Evolutionary conservation across 35 echinoderm and acorn worm genomes (phyloP), one percentile per base, ranked within the genome.

Genomic region (Nesometra sesokonis): DNA sequence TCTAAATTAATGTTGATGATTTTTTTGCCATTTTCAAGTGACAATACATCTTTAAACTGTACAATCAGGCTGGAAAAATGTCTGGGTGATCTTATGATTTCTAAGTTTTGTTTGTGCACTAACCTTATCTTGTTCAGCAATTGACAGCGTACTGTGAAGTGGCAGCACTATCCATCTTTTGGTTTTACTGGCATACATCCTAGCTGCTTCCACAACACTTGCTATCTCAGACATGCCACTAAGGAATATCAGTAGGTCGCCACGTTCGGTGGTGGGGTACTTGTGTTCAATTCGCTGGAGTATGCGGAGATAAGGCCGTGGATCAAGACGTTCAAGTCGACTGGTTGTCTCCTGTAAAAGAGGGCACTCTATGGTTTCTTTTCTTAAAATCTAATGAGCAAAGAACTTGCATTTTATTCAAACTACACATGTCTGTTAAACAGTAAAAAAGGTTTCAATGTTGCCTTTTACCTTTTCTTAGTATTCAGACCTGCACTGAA

Each of bases 81-180:
- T n/a, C n/a, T n/a, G n/a, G n/a, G n/a, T n/a, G n/a, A n/a, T n/a
- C n/a, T n/a, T n/a, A n/a, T n/a, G n/a, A n/a, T n/a, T n/a, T n/a
- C n/a, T n/a, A n/a, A n/a, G n/a, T n/a, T n/a, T n/a, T n/a, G n/a
- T 43, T 43, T 7, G 38, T 43, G 15, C 38, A 57, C 79, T 47
- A 35, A 94, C 96, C 90, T 99, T 99, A 57, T 99, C 96, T 77
- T 99, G 96, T 79, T 99, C 96, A 76, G 89, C 85, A 40, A 99
- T 86, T 23, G 96, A 99, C 35, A 99, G 67, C 0, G 96, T 89
- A 57, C 96, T 99, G 83, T 99, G 96, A 0, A 99, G 85, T 11
- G 96, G 29, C 8, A 99, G 84, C 0, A 99, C 83, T 84, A 99
- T 99, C 96, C 96, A 99, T 5, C 90, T 11, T 35, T 99, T 88